phyloP scores from a whole-genome alignment of 2,797 vertebrate genomes.

The Hydrolagus colliei region DNA sequence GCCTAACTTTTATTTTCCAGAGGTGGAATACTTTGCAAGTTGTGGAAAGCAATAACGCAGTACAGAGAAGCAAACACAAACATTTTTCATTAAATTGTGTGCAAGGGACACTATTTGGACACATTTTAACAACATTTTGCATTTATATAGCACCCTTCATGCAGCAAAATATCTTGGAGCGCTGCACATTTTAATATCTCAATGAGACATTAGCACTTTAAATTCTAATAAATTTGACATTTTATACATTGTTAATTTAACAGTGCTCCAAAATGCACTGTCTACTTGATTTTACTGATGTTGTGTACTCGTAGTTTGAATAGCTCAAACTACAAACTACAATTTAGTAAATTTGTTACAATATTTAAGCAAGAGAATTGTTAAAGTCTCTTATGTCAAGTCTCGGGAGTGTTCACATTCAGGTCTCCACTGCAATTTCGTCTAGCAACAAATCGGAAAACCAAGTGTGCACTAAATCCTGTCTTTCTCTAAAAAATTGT shows the following conservation, averaged over 20 bases:
- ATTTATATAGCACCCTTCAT: no score
- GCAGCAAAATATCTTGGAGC: no score
- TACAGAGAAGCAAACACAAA: background rate
- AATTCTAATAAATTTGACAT: conserved; percentile 10
- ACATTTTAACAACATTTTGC: background rate
- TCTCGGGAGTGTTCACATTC: background rate
- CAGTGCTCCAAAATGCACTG: conserved; percentile 13
- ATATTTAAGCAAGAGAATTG: conserved; percentile 10
- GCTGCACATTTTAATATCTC: background rate
- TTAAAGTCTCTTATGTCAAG: background rate
- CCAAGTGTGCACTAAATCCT: conserved; percentile 22
- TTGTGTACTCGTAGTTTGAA: background rate
- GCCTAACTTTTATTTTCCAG: conserved; percentile 50
- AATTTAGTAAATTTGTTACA: conserved; percentile 10
- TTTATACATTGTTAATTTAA: background rate
- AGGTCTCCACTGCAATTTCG: background rate
- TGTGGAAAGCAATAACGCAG: conserved; percentile 89
- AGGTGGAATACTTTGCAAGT: conserved; percentile 83
- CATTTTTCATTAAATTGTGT: background rate
- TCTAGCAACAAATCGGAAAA: background rate
- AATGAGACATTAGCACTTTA: conserved; percentile 26
- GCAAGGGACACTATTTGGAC: background rate
- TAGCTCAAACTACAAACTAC: background rate
- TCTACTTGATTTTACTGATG: conserved; percentile 16
- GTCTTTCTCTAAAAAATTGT: background rate